Base-by-base conservation (phyloP, 2,113 vertebrate species). In the Orientallactaga bullata region DNA sequence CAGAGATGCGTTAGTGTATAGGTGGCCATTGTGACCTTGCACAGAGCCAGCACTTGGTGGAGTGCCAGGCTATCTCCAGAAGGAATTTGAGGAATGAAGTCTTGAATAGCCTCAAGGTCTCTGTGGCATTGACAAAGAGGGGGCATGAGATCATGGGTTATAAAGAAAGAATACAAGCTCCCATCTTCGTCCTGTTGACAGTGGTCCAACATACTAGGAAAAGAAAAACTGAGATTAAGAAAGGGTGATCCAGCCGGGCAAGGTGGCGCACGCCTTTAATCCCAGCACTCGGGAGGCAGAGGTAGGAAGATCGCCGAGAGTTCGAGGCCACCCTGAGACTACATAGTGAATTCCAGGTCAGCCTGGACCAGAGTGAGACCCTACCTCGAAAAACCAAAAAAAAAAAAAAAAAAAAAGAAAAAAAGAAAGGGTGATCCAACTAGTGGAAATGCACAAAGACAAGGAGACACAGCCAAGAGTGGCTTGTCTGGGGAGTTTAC, bases 21-120 rank as follows among this genome's bases (percentile, higher is more conserved):
- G 5, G 23, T 55, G 21, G 2, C 37, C 0, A 0, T 35, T 16
- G 24, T 66, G 18, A 24, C 51, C 51, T 35, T 4, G 7, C 16
- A 0, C 24, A 28, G 32, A 63, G 37, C 39, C 5, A 0, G 3
- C 9, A 32, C 30, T 26, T 30, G 5, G 11, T 0, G 9, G 26
- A 71, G 32, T 7, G 7, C 55, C 17, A 0, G 0, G 68, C 42
- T 35, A 5, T 5, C 11, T 37, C 58, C 23, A 21, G 21, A 28
- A 18, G 18, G 79, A 61, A 47, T 13, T 1, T 28, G 30, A 68
- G 71, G 26, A n/a, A 24, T 23, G 39, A 37, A 58, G 32, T 15
- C 30, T 26, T 4, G 7, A 20, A 26, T 7, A 4, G 11, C 58
- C 47, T 18, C 20, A 7, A 66, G 42, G 17, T 39, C 66, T 66